Conservation (phyloP, 30 jellyfish, hydroid and myxozoan species). For the Pelagia noctiluca region DNA sequence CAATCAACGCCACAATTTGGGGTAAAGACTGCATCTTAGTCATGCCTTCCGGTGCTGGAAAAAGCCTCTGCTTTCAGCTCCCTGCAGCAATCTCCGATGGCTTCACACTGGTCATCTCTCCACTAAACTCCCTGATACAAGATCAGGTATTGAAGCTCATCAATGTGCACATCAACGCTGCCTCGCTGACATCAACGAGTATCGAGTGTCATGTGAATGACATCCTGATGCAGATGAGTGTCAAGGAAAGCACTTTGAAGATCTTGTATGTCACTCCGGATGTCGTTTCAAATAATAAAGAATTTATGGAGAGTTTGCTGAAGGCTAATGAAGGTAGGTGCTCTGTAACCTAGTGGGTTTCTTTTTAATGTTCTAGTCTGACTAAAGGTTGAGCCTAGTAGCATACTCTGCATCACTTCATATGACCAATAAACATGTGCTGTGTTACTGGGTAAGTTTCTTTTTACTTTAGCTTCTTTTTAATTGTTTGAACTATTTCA, state of each 20-base stretch:
- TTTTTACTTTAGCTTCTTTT: neutral
- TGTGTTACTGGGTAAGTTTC: no score
- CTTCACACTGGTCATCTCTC: constrained; percentile 78
- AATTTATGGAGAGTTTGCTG: constrained; percentile 86
- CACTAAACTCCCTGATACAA: constrained; percentile 82
- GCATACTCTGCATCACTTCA: neutral
- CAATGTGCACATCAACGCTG: constrained; percentile 61
- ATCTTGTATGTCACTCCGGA: constrained; percentile 94
- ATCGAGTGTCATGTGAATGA: constrained; percentile 41
- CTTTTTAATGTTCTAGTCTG: neutral
- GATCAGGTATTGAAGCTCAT: constrained; percentile 79
- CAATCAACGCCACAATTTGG: constrained; percentile 84
- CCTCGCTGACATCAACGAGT: constrained; percentile 68
- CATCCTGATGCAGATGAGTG: constrained; percentile 63
- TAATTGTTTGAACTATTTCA: neutral
- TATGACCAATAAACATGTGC: neutral
- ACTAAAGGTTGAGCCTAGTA: neutral
- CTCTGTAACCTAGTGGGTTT: neutral
- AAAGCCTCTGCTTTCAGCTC: constrained; percentile 88
- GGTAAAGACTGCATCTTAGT: constrained; percentile 76
- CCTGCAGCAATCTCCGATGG: constrained; percentile 85
- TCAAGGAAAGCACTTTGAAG: constrained; percentile 44
- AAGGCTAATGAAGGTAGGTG: constrained; percentile 78
- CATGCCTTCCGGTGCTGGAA: constrained; percentile 98
- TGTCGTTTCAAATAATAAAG: constrained; percentile 82